Percentiles rank a stretch among this genome's conserved stretches.
Evolutionary conservation across 2,888 invertebrate species (phyloP).

Genomic region (Mesorhabditis sp.): DNA sequence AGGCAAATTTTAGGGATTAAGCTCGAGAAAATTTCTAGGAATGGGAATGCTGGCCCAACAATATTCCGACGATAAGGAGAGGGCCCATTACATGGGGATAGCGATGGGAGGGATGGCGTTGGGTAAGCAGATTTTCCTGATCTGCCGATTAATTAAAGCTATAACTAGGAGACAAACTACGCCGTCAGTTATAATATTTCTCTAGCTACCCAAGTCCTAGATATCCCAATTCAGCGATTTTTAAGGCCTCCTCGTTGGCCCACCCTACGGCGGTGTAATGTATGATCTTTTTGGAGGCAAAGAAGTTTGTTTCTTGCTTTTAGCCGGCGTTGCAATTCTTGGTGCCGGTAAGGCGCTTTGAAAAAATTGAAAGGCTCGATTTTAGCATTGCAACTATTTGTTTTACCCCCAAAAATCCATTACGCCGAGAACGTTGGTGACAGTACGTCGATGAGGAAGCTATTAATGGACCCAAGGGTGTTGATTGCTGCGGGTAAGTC

Average conservation of each 20-base stretch:
- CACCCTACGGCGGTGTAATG: not conserved
- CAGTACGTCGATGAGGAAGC: not conserved
- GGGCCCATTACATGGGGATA: not conserved
- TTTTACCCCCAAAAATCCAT: not conserved
- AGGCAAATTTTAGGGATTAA: not conserved
- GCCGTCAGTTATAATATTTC: not conserved
- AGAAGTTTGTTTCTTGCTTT: conserved; percentile 3
- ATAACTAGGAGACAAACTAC: not conserved
- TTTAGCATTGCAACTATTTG: not conserved
- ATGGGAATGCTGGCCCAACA: conserved; percentile 6
- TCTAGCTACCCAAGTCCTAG: not conserved
- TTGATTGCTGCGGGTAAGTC: not conserved
- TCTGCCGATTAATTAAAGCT: no score
- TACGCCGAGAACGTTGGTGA: not conserved
- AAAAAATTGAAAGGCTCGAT: no score
- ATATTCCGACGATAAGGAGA: conserved; percentile 4
- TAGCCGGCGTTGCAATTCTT: not conserved
- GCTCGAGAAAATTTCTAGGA: not conserved
- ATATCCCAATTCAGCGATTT: not conserved
- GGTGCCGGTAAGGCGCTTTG: not conserved
- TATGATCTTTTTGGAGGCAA: not conserved
- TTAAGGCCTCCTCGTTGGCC: not conserved
- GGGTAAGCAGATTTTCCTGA: not conserved
- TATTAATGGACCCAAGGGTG: not conserved
- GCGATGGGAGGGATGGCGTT: not conserved